Percentiles rank a stretch among this genome's conserved stretches.
Evolutionary conservation across 2,888 invertebrate genomes (phyloP).

Genomic region (Octodonta nipae): DNA sequence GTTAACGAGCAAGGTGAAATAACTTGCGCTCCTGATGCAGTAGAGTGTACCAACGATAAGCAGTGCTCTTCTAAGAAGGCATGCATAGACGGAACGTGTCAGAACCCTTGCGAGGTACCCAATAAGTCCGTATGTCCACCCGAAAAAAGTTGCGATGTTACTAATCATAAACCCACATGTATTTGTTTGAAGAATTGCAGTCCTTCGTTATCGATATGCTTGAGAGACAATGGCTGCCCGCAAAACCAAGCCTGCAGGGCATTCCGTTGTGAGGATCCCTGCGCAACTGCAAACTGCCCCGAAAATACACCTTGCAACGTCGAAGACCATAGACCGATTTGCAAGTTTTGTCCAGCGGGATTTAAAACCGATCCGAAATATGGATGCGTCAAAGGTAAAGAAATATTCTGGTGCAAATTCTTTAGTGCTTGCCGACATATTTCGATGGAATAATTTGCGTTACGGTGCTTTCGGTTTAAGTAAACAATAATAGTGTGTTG

Average conservation of each 20-base stretch:
- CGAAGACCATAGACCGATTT: constrained; percentile 86
- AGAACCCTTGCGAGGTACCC: constrained; percentile 67
- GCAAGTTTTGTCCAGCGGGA: constrained; percentile 91
- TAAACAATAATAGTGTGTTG: constrained; percentile 26
- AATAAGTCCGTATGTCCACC: constrained; percentile 55
- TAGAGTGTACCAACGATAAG: constrained; percentile 66
- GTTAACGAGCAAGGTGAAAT: constrained; percentile 78
- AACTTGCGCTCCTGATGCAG: constrained; percentile 65
- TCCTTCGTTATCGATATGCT: constrained; percentile 74
- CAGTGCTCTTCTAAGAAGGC: constrained; percentile 79
- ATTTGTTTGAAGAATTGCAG: constrained; percentile 78
- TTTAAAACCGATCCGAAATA: constrained; percentile 82
- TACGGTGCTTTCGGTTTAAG: constrained; percentile 27
- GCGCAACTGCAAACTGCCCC: constrained; percentile 72
- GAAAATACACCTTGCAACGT: constrained; percentile 79
- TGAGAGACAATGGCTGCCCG: constrained; percentile 80
- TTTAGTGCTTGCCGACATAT: too few relatives aligned
- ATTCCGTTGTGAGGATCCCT: constrained; percentile 83
- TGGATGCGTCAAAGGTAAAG: constrained; percentile 93
- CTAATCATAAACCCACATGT: constrained; percentile 76
- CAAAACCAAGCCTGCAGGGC: constrained; percentile 72
- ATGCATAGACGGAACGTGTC: constrained; percentile 71
- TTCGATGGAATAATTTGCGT: too few relatives aligned
- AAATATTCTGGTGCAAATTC: constrained; percentile 18
- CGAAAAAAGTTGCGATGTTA: constrained; percentile 76